Conservation (phyloP, 1,140 invertebrate genomes). For the Ceratina japonica region DNA sequence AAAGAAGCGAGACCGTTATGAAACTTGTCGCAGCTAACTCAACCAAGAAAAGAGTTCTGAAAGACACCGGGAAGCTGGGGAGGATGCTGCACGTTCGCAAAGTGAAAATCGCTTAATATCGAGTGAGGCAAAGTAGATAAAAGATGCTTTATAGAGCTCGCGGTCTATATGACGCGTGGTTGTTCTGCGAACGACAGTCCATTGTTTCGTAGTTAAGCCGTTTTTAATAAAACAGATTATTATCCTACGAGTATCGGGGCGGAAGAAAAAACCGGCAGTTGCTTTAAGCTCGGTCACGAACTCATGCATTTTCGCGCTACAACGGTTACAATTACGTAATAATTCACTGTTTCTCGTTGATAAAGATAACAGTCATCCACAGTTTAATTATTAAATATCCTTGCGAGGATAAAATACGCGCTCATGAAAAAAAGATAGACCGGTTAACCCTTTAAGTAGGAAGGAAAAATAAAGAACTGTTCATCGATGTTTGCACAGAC, state of each 20-base stretch:
- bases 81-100: constrained; percentile 7
- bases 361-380: no score
- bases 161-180: constrained; percentile 26
- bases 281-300: constrained; percentile 34
- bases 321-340: neutral
- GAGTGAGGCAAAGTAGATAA: constrained; percentile 22
- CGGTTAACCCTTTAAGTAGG: neutral
- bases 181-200: constrained; percentile 65
- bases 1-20: neutral
- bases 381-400: no score
- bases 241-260: constrained; percentile 63
- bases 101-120: constrained; percentile 52
- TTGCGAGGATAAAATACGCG: no score
- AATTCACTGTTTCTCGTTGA: no score
- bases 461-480: neutral
- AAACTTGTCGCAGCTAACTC: neutral
- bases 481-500: neutral
- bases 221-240: constrained; percentile 74
- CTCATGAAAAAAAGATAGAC: neutral
- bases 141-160: neutral
- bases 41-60: neutral
- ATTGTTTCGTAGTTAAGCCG: constrained; percentile 72
- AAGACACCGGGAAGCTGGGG: neutral
- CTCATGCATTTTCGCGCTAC: neutral
- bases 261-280: constrained; percentile 53